These are phyloP conservation scores for Clivina fossor DNA, from an alignment of 2,888 invertebrate genomes.

Conservation along the genomic window DNA sequence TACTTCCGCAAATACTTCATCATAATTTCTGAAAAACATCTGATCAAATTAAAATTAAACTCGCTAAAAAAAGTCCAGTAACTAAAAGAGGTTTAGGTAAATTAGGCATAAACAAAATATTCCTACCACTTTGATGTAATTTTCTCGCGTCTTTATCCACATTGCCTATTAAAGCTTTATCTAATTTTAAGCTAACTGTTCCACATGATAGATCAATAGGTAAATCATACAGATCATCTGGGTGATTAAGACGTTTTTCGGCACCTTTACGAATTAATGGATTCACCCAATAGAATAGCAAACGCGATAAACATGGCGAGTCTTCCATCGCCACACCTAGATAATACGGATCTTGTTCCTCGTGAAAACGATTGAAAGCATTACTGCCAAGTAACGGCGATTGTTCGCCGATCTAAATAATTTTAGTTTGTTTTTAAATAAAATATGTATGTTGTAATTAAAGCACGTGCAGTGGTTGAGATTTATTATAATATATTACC, in stretches of 20 bases:
- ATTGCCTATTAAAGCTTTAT: constrained; percentile 59
- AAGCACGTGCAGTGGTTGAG: too few species aligned
- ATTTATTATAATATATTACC: too few species aligned
- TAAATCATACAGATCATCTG: constrained; percentile 83
- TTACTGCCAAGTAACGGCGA: constrained; percentile 59
- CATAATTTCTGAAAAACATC: too few species aligned
- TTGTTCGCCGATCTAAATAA: constrained; percentile 60
- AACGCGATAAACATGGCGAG: constrained; percentile 66
- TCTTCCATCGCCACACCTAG: constrained; percentile 84
- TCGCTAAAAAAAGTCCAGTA: neutral
- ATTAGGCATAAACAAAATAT: neutral
- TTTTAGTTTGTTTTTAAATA: too few species aligned
- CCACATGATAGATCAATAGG: constrained; percentile 67
- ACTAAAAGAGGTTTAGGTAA: neutral
- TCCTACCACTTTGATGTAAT: constrained; percentile 17
- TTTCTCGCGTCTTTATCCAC: constrained; percentile 51
- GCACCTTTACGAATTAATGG: constrained; percentile 81
- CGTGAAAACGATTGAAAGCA: constrained; percentile 67
- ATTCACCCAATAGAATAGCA: constrained; percentile 87
- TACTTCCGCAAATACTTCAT: too few species aligned
- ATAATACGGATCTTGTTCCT: constrained; percentile 67
- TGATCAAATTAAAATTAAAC: too few species aligned
- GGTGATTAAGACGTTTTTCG: constrained; percentile 66
- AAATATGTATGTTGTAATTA: neutral
- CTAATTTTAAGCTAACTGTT: constrained; percentile 63